phyloP scores from a whole-genome alignment of 37 sponge, comb jelly and placozoan species.

The Beroe forskalii region DNA sequence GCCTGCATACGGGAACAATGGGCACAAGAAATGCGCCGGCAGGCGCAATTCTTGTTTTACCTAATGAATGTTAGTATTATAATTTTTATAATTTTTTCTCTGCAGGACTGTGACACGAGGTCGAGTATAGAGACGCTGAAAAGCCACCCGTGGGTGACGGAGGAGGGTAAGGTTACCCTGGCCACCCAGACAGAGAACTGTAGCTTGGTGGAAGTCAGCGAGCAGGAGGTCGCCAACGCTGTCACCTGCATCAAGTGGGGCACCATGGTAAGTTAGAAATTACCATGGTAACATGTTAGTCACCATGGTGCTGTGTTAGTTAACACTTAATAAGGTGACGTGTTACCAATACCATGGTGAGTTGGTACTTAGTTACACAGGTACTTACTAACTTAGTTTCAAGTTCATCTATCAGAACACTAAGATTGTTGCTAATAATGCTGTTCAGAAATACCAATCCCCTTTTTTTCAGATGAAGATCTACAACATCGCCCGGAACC shows the following conservation, averaged over 20 bases:
- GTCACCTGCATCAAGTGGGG: constrained; percentile 61
- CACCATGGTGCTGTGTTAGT: not conserved
- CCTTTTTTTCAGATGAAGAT: constrained; percentile 20
- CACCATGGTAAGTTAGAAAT: constrained; percentile 34
- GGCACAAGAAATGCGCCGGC: too few species aligned
- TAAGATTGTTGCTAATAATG: not conserved
- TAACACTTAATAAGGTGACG: not conserved
- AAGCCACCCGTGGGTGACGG: constrained; percentile 33
- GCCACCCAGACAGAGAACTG: not conserved
- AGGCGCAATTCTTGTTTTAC: too few species aligned
- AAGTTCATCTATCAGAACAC: not conserved
- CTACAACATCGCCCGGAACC: constrained; percentile 36
- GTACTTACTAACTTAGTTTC: not conserved
- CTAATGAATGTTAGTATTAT: too few species aligned
- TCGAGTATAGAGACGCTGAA: not conserved
- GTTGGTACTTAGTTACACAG: not conserved
- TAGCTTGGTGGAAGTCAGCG: constrained; percentile 39
- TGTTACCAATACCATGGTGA: not conserved
- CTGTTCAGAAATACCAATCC: not conserved
- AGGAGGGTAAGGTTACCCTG: constrained; percentile 5
- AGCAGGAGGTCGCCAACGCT: constrained; percentile 37
- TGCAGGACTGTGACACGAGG: not conserved
- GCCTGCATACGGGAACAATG: too few species aligned
- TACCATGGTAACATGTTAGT: not conserved
- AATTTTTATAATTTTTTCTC: too few species aligned